Evolutionary conservation across 2,113 vertebrate species (phyloP).

Genomic region (Paraplagusia blochii): DNA sequence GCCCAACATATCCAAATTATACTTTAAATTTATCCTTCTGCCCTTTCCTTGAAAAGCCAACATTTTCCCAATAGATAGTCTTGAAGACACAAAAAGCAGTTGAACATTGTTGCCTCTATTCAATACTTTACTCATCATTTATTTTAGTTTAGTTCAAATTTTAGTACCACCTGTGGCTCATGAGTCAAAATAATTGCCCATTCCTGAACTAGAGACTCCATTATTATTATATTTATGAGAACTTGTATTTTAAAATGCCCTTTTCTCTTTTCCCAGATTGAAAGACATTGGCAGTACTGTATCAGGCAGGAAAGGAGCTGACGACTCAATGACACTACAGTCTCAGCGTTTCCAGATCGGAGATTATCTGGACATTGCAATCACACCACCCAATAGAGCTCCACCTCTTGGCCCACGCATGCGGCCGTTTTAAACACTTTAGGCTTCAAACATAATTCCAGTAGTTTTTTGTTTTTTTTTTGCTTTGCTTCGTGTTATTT

Average conservation of each 20-base stretch:
- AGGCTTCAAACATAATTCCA: not conserved
- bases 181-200: too few relatives aligned
- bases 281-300: slow-evolving; percentile 95
- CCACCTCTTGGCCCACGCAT: slow-evolving; percentile 87
- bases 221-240: too few relatives aligned
- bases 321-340: slow-evolving; percentile 95
- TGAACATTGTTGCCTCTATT: too few relatives aligned
- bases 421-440: slow-evolving; percentile 83
- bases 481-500: slow-evolving; percentile 6
- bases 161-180: too few relatives aligned
- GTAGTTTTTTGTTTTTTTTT: slow-evolving; percentile 1
- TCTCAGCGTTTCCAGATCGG: slow-evolving; percentile 98
- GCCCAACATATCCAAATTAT: too few relatives aligned
- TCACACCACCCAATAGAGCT: slow-evolving; percentile 92
- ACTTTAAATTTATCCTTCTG: too few relatives aligned
- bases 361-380: slow-evolving; percentile 96
- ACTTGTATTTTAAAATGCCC: not conserved
- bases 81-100: too few relatives aligned
- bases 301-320: slow-evolving; percentile 91
- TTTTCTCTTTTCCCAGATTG: slow-evolving; percentile 71
- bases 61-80: too few relatives aligned
- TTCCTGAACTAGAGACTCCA: too few relatives aligned
- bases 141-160: too few relatives aligned
- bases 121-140: too few relatives aligned
- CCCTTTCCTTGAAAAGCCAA: too few relatives aligned